phyloP scores from a whole-genome alignment of 2,888 invertebrate species.

The Tenodera sinensis region DNA sequence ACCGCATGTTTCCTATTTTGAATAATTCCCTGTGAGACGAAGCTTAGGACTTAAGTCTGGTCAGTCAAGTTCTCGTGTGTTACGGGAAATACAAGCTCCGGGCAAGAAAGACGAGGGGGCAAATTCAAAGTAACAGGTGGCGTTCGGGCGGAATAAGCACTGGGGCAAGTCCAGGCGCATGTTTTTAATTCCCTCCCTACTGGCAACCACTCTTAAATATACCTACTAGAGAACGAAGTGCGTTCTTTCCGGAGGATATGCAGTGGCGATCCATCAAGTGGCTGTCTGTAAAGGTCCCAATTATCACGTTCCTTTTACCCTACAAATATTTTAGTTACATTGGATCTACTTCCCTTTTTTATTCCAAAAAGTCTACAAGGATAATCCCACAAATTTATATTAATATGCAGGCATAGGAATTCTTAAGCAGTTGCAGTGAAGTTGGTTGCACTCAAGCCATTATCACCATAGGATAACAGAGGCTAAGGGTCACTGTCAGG shows the following conservation, averaged over 20 bases:
- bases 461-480: too few relatives aligned
- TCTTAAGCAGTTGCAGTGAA: too few relatives aligned
- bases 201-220: neutral
- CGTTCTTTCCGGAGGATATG: neutral
- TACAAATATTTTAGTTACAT: too few relatives aligned
- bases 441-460: too few relatives aligned
- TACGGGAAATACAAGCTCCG: neutral
- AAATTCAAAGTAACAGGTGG: slow-evolving; percentile 20
- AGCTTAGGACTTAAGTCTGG: neutral
- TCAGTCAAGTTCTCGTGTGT: neutral
- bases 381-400: too few relatives aligned
- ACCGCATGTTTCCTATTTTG: neutral
- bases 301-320: too few relatives aligned
- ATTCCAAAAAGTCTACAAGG: too few relatives aligned
- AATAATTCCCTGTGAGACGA: neutral
- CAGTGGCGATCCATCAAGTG: too few relatives aligned
- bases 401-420: too few relatives aligned
- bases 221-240: neutral
- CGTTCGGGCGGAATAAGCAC: slow-evolving; percentile 22
- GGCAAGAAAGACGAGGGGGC: neutral
- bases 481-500: too few relatives aligned
- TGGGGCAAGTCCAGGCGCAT: neutral
- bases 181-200: neutral
- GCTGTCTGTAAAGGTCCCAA: too few relatives aligned
- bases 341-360: too few relatives aligned